phyloP scores from a whole-genome alignment of 2,888 invertebrate genomes.

The Mactromeris polynyma region DNA sequence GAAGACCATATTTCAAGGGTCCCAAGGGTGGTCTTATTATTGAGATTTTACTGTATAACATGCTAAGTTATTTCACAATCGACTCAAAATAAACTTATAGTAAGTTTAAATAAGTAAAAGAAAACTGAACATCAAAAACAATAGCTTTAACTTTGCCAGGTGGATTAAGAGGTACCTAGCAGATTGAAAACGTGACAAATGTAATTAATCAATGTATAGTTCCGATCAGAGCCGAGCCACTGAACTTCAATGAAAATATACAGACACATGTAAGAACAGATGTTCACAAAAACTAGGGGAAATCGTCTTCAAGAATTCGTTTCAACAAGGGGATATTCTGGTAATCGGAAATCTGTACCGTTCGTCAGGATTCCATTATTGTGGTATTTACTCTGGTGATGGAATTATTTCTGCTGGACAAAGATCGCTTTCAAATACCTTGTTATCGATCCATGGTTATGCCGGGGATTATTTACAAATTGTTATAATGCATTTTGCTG shows the following conservation, averaged over 20 bases:
- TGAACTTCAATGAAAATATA: not conserved
- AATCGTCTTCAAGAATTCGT: not conserved
- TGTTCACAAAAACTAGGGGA: not conserved
- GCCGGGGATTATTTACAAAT: constrained; percentile 15
- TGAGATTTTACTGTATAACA: too few species aligned
- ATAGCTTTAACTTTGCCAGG: too few species aligned
- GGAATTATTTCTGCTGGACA: constrained; percentile 35
- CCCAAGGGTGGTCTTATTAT: too few species aligned
- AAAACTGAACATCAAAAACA: too few species aligned
- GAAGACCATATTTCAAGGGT: too few species aligned
- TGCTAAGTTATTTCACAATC: too few species aligned
- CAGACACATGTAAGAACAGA: not conserved
- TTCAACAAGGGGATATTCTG: not conserved
- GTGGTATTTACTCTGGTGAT: constrained; percentile 19
- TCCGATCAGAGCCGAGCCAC: too few species aligned
- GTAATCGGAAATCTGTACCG: constrained; percentile 4
- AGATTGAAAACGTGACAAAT: too few species aligned
- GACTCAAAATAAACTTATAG: too few species aligned
- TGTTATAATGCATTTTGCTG: constrained; percentile 39
- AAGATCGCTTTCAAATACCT: constrained; percentile 20
- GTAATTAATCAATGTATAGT: too few species aligned
- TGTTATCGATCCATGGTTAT: constrained; percentile 22
- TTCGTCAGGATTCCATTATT: constrained; percentile 4
- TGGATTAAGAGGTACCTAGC: too few species aligned
- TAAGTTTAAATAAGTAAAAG: too few species aligned